Evolutionary conservation across 2,113 vertebrate genomes (phyloP).

Genomic region (Oreotrochilus melanogaster): DNA sequence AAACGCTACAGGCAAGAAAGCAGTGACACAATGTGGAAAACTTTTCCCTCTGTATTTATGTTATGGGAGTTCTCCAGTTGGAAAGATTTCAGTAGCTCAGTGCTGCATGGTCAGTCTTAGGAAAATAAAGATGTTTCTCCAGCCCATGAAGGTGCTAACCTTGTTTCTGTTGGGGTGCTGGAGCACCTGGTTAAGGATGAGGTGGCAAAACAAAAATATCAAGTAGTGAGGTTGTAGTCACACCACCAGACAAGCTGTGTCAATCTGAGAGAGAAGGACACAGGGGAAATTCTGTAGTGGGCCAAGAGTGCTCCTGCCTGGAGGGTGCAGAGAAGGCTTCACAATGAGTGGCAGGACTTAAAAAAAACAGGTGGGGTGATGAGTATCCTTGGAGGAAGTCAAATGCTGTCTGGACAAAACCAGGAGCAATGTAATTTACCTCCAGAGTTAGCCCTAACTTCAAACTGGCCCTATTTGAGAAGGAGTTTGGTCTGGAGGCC

Average conservation of each 20-base stretch:
- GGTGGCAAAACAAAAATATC: neutral
- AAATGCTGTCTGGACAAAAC: neutral
- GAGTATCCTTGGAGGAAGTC: neutral
- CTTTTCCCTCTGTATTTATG: neutral
- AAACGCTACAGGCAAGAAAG: rapidly evolving
- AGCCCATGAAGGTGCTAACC: neutral
- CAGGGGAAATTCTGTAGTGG: neutral
- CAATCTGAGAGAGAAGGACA: neutral
- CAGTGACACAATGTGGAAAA: constrained; percentile 27
- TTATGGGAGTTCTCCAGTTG: neutral
- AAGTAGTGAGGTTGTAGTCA: neutral
- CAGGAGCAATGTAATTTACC: neutral
- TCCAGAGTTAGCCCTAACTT: neutral
- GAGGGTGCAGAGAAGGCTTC: neutral
- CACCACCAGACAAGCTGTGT: neutral
- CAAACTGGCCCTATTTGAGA: rapidly evolving
- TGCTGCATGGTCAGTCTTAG: neutral
- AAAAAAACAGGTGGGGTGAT: neutral
- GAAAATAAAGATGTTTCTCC: constrained; percentile 18
- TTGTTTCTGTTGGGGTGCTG: neutral
- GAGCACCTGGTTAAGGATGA: neutral
- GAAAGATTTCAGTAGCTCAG: constrained; percentile 35
- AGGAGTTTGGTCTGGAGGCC: neutral
- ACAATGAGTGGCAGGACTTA: neutral
- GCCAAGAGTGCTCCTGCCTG: neutral